Evolutionary conservation across 2,113 vertebrate genomes (phyloP).

Genomic region (Axis porcinus): DNA sequence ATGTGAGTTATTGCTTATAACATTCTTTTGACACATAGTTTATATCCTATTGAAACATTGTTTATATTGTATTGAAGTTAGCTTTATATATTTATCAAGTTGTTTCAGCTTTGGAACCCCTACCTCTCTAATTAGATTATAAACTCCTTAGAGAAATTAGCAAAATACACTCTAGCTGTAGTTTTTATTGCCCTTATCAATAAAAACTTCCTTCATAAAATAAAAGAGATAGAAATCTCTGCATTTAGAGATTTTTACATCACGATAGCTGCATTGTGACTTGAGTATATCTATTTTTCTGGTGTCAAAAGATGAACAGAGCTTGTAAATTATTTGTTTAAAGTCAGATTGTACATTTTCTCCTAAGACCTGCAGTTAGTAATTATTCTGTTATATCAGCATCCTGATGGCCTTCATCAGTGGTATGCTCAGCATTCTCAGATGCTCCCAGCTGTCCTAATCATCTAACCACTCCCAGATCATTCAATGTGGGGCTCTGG

Average conservation of each 20-base stretch:
- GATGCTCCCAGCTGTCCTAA: not conserved
- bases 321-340: not conserved
- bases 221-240: not conserved
- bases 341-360: not conserved
- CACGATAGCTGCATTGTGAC: not conserved
- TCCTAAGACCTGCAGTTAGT: not conserved
- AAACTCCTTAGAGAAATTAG: not conserved
- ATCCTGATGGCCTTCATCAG: not conserved
- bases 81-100: not conserved
- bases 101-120: not conserved
- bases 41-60: not conserved
- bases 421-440: not conserved
- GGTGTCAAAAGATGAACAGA: not conserved
- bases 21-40: not conserved
- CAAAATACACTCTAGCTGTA: not conserved
- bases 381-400: not conserved
- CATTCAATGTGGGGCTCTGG: not conserved
- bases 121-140: not conserved
- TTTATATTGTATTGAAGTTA: slow-evolving; percentile 4
- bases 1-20: not conserved
- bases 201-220: not conserved
- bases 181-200: not conserved
- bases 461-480: not conserved
- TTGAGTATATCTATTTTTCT: not conserved
- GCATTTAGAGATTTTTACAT: not conserved